Percentiles rank a stretch among this genome's conserved stretches.
Evolutionary conservation across 2,888 invertebrate species (phyloP).

Genomic region (Philereme vetulata): DNA sequence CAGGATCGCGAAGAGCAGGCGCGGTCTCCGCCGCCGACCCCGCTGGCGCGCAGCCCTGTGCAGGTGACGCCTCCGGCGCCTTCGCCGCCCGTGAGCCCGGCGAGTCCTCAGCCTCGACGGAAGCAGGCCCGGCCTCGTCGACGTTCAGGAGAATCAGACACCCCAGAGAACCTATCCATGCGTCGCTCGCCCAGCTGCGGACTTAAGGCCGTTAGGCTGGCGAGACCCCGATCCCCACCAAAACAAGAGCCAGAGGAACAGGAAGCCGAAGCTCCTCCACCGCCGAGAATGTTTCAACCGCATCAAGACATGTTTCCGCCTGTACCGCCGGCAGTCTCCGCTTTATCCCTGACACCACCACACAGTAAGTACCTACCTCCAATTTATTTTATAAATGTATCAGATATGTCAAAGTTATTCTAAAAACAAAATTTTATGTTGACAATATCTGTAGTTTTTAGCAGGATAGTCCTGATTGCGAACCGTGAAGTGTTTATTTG

Average conservation of each 20-base stretch:
- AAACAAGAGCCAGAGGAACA: conserved; percentile 73
- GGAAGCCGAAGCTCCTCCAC: conserved; percentile 80
- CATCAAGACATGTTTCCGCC: conserved; percentile 89
- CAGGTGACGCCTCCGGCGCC: conserved; percentile 70
- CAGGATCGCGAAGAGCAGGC: conserved; percentile 80
- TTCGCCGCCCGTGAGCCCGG: conserved; percentile 83
- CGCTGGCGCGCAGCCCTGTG: conserved; percentile 75
- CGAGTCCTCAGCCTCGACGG: conserved; percentile 91
- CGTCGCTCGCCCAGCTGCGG: conserved; percentile 78
- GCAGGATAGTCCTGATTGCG: conserved; percentile 2
- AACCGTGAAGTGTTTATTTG: conserved; percentile 12
- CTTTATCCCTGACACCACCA: conserved; percentile 91
- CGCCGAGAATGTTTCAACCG: conserved; percentile 81
- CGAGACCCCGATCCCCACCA: conserved; percentile 69
- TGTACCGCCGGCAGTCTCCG: conserved; percentile 87
- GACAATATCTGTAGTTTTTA: conserved; percentile 1
- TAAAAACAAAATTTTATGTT: not conserved
- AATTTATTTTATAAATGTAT: not conserved
- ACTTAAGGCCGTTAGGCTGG: conserved; percentile 70
- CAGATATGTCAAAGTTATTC: not conserved
- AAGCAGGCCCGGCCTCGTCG: conserved; percentile 94
- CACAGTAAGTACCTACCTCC: conserved; percentile 86
- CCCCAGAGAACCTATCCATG: conserved; percentile 85
- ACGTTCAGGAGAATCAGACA: conserved; percentile 89
- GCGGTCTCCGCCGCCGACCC: conserved; percentile 69